phyloP scores from a whole-genome alignment of 2,888 invertebrate genomes.

The Ophion obscuratus region DNA sequence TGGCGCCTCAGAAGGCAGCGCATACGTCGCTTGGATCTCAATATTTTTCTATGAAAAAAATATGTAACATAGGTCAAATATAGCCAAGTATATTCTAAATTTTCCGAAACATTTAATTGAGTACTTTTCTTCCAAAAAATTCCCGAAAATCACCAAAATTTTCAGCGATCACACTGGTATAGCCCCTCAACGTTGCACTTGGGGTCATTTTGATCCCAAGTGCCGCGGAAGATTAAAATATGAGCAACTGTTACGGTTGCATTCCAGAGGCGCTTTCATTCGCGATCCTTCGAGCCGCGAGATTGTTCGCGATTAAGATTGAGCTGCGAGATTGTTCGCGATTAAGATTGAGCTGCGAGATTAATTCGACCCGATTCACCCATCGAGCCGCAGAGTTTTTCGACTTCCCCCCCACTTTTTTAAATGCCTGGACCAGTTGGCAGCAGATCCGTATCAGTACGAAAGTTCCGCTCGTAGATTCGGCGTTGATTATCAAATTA shows the following conservation, averaged over 20 bases:
- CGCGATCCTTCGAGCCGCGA: neutral
- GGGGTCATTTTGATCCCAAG: no score
- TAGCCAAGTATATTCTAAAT: no score
- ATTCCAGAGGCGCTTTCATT: neutral
- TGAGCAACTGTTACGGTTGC: neutral
- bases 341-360: neutral
- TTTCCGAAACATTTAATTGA: no score
- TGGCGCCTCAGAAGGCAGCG: no score
- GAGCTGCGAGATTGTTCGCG: neutral
- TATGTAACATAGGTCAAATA: no score
- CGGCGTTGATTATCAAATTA: conserved; percentile 57
- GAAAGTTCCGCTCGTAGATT: neutral
- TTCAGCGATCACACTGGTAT: no score
- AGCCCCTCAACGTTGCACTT: no score
- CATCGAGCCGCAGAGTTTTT: neutral
- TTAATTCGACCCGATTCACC: neutral
- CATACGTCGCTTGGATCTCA: no score
- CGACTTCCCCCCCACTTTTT: neutral
- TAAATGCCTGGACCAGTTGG: neutral
- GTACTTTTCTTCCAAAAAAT: no score
- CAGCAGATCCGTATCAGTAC: no score
- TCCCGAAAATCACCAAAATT: no score
- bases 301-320: neutral
- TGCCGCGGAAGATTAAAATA: neutral
- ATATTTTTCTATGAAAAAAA: no score